phyloP scores from a whole-genome alignment of 1,140 invertebrate genomes.

The Zaprionus ghesquierei region DNA sequence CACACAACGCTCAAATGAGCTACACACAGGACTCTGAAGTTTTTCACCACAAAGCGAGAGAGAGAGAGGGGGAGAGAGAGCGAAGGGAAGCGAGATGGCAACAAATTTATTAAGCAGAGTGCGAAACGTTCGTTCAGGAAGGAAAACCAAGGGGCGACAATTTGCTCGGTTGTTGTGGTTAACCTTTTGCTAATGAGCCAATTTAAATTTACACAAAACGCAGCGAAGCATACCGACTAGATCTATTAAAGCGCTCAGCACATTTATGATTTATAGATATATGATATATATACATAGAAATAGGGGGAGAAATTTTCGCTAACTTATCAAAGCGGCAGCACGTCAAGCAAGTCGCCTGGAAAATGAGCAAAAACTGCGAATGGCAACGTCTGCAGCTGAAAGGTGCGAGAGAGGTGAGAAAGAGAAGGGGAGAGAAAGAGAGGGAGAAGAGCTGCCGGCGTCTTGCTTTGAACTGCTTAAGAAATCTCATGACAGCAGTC shows the following conservation, averaged over 20 bases:
- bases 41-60: constrained; percentile 11
- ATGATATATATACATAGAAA: not conserved
- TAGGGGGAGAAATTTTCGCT: not conserved
- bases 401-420: constrained; percentile 38
- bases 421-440: not conserved
- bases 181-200: constrained; percentile 77
- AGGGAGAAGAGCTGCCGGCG: not conserved
- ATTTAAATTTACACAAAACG: constrained; percentile 70
- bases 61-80: not conserved
- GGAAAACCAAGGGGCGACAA: constrained; percentile 11
- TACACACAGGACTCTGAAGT: constrained; percentile 36
- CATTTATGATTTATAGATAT: constrained; percentile 7
- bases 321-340: constrained; percentile 14
- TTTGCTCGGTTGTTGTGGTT: constrained; percentile 63
- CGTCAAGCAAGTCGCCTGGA: constrained; percentile 56
- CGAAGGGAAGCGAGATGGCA: constrained; percentile 13
- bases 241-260: not conserved
- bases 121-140: not conserved
- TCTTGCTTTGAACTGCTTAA: constrained; percentile 49
- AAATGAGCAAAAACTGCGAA: constrained; percentile 61
- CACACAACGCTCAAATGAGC: constrained; percentile 68
- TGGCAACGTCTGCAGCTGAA: constrained; percentile 55
- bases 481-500: constrained; percentile 57
- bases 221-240: not conserved
- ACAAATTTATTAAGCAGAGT: constrained; percentile 54